Conservation (phyloP, 1,140 invertebrate genomes). For the Belonocnema kinseyi region DNA sequence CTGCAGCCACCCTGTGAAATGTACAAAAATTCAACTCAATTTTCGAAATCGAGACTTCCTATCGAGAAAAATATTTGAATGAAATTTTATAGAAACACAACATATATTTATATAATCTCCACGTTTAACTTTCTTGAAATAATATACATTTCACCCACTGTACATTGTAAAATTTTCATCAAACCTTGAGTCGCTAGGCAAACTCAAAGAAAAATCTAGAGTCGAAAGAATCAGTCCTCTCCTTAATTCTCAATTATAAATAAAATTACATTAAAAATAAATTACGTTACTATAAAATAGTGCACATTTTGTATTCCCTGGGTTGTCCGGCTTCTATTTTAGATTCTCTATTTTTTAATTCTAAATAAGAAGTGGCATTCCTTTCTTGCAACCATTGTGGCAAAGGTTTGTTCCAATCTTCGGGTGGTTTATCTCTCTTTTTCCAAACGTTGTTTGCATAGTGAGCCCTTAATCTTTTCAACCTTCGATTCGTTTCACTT, state of each 20-base stretch:
- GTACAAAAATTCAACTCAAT: too few relatives aligned
- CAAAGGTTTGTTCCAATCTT: conserved; percentile 86
- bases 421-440: conserved; percentile 83
- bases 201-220: not conserved
- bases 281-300: conserved; percentile 18
- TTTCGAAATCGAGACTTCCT: not conserved
- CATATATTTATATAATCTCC: conserved; percentile 17
- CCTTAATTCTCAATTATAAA: not conserved
- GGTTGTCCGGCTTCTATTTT: conserved; percentile 70
- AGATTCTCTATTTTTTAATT: conserved; percentile 79
- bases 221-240: not conserved
- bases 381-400: conserved; percentile 84
- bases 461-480: conserved; percentile 80
- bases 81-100: conserved; percentile 36
- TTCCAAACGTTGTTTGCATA: conserved; percentile 87
- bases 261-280: conserved; percentile 12
- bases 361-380: conserved; percentile 81
- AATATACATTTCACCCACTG: too few relatives aligned
- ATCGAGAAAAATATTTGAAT: conserved; percentile 20
- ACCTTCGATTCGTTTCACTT: conserved; percentile 82
- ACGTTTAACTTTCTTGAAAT: too few relatives aligned
- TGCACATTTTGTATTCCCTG: not conserved
- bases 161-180: not conserved
- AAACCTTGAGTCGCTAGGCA: not conserved
- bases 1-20: too few relatives aligned